These are phyloP conservation scores for Pentalonia nigronervosa DNA, from an alignment of 1,140 invertebrate species.

Conservation along the genomic window DNA sequence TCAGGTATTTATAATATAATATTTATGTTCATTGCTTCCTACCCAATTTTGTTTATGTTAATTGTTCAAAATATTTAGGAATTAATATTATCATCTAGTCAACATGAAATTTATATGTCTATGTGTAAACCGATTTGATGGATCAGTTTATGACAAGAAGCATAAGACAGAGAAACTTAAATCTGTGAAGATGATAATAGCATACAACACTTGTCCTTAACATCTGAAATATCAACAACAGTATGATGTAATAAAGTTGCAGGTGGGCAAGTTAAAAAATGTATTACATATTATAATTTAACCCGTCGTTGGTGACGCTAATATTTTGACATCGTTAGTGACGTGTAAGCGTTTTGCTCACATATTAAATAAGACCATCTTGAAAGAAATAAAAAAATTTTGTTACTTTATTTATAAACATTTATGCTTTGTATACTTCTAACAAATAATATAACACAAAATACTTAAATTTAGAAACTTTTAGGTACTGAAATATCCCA, in stretches of 20 bases:
- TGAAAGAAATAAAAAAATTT: too few relatives aligned
- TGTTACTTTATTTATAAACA: too few relatives aligned
- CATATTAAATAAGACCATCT: too few relatives aligned
- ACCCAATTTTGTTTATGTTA: neutral
- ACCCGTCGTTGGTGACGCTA: too few relatives aligned
- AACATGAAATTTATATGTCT: neutral
- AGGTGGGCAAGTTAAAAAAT: neutral
- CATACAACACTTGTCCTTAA: neutral
- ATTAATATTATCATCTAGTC: neutral
- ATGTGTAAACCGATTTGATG: neutral
- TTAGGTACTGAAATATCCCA: too few relatives aligned
- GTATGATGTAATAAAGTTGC: neutral
- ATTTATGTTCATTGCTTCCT: neutral
- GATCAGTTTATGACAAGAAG: neutral
- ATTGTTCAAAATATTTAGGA: neutral
- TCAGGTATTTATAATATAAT: neutral
- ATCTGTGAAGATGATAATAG: neutral
- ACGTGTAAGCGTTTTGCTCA: too few relatives aligned
- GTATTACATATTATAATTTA: neutral
- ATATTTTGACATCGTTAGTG: too few relatives aligned
- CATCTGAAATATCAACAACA: neutral
- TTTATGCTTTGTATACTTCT: too few relatives aligned
- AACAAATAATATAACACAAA: too few relatives aligned
- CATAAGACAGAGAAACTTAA: neutral
- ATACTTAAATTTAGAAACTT: too few relatives aligned